Conservation (phyloP, 1,140 invertebrate genomes). For the Hylyphantes graminicola region DNA sequence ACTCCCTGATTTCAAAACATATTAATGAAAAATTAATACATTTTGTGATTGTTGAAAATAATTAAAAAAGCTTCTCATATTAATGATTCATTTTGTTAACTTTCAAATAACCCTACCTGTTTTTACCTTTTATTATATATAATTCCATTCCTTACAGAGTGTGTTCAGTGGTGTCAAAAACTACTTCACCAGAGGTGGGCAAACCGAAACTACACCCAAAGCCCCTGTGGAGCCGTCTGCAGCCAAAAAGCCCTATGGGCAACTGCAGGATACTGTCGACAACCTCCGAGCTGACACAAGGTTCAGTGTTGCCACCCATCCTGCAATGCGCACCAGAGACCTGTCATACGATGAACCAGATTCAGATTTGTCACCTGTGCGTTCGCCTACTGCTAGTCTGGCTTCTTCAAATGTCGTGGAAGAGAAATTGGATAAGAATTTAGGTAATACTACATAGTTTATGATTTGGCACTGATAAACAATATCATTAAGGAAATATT, state of each 20-base stretch:
- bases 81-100: too few relatives aligned
- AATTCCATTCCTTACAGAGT: constrained; percentile 65
- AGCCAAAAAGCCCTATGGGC: not conserved
- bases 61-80: too few relatives aligned
- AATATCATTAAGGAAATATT: too few relatives aligned
- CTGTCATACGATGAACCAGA: constrained; percentile 44
- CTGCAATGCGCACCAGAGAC: constrained; percentile 24
- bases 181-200: constrained; percentile 72
- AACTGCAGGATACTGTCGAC: not conserved
- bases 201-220: not conserved
- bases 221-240: not conserved
- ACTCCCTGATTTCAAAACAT: too few relatives aligned
- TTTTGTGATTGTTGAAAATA: too few relatives aligned
- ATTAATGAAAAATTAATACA: too few relatives aligned
- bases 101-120: not conserved
- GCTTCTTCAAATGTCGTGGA: constrained; percentile 31
- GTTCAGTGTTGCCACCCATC: constrained; percentile 27
- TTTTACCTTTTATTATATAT: not conserved
- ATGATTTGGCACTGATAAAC: too few relatives aligned
- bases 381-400: not conserved
- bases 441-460: too few relatives aligned
- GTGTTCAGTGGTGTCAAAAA: constrained; percentile 92
- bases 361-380: not conserved
- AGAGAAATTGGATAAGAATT: constrained; percentile 57
- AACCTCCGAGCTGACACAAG: constrained; percentile 1